Evolutionary conservation across 2,888 invertebrate species (phyloP).

Genomic region (Diplolepis rosae): DNA sequence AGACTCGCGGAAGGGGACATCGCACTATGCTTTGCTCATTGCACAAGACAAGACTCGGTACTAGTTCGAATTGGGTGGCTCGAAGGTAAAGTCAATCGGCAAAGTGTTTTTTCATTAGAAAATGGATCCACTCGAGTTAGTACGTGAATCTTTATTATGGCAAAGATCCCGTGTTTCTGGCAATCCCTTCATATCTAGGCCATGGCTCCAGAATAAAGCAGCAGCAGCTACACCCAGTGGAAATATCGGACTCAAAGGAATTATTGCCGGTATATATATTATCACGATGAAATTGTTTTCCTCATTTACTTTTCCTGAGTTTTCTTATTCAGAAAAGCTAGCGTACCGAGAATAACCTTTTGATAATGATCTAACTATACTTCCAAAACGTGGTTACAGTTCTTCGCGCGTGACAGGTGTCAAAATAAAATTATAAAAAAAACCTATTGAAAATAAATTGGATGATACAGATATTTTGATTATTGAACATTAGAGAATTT

Average conservation of each 20-base stretch:
- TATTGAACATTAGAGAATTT: not conserved
- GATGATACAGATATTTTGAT: not conserved
- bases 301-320: not conserved
- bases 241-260: slow-evolving; percentile 88
- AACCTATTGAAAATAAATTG: not conserved
- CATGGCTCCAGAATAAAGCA: slow-evolving; percentile 85
- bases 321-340: not conserved
- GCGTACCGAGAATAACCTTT: not conserved
- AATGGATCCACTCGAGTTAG: slow-evolving; percentile 64
- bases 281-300: not conserved
- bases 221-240: slow-evolving; percentile 79
- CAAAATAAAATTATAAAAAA: slow-evolving; percentile 8
- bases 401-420: slow-evolving; percentile 27
- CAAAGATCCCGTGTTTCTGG: slow-evolving; percentile 37
- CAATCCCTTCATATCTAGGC: slow-evolving; percentile 78
- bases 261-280: slow-evolving; percentile 82
- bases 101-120: slow-evolving; percentile 2
- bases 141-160: slow-evolving; percentile 26
- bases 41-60: not conserved
- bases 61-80: slow-evolving; percentile 43
- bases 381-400: slow-evolving; percentile 7
- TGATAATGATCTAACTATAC: slow-evolving; percentile 18
- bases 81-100: slow-evolving; percentile 21
- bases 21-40: not conserved
- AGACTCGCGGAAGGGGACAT: slow-evolving; percentile 16